These are phyloP conservation scores for Cryptoprocta ferox DNA, from an alignment of 2,797 vertebrate genomes.

Conservation along the genomic window DNA sequence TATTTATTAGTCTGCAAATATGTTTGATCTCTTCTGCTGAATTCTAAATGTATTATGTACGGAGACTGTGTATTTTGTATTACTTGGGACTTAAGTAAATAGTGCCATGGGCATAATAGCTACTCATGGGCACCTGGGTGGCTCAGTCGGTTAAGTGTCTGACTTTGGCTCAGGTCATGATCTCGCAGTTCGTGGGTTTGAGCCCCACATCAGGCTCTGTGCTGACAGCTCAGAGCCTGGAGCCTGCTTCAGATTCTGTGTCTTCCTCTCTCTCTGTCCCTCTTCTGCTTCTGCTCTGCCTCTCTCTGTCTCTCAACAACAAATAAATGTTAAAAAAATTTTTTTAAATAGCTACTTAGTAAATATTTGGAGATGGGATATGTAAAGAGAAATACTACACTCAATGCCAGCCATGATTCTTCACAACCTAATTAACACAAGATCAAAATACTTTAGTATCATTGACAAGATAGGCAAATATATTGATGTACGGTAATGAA, in stretches of 20 bases:
- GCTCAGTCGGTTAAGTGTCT: too few relatives aligned
- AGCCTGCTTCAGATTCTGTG: too few relatives aligned
- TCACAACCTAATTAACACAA: conserved; percentile 1
- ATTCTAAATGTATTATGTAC: neutral
- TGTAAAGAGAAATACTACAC: neutral
- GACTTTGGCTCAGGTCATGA: too few relatives aligned
- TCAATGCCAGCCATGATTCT: neutral
- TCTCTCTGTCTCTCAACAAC: too few relatives aligned
- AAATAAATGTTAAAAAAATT: too few relatives aligned
- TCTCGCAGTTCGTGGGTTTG: too few relatives aligned
- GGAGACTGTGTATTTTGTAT: neutral
- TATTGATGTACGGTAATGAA: neutral
- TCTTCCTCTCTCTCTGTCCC: too few relatives aligned
- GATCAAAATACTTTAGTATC: conserved; percentile 23
- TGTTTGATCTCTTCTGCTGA: neutral
- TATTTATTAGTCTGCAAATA: neutral
- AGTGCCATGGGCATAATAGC: neutral
- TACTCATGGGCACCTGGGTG: neutral
- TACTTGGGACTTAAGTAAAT: neutral
- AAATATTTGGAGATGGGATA: neutral
- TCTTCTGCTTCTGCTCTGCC: too few relatives aligned
- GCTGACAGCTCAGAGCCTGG: too few relatives aligned
- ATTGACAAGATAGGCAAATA: neutral
- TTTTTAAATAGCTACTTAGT: neutral
- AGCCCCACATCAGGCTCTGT: too few relatives aligned